Evolutionary conservation across 2,113 vertebrate genomes (phyloP).

Genomic region (Oreocharis arfaki): DNA sequence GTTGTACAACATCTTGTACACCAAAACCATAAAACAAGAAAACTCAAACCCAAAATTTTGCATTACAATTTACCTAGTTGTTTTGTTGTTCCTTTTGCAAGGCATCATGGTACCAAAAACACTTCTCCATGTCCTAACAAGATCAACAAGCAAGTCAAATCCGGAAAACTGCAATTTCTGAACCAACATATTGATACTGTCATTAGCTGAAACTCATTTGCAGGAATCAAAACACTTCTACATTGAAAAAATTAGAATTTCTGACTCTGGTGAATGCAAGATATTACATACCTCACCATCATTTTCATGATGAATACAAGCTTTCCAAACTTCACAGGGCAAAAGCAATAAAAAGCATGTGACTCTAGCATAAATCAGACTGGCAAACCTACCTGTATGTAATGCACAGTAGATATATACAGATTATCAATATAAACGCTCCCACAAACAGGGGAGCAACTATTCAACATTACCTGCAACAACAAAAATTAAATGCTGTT

Average conservation of each 20-base stretch:
- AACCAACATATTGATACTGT: background rate
- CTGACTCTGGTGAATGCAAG: background rate
- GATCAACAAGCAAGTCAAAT: background rate
- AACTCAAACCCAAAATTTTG: background rate
- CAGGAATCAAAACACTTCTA: background rate
- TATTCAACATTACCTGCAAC: background rate
- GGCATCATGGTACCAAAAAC: background rate
- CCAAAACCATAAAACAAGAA: background rate
- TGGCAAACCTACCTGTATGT: background rate
- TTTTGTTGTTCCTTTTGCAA: background rate
- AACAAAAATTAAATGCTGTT: background rate
- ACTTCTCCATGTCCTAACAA: background rate
- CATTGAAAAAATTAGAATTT: background rate
- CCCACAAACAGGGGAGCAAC: background rate
- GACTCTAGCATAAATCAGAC: background rate
- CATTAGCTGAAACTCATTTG: background rate
- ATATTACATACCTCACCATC: fast-evolving
- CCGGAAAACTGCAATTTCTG: background rate
- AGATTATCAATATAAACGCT: background rate
- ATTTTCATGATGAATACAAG: background rate
- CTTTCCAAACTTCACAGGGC: background rate
- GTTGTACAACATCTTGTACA: background rate
- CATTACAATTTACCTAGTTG: background rate
- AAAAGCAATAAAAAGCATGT: background rate
- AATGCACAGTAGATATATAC: background rate